Percentiles rank a stretch among this genome's conserved stretches.
Evolutionary conservation across 2,113 vertebrate species (phyloP).

Genomic region (Vulpes lagopus): DNA sequence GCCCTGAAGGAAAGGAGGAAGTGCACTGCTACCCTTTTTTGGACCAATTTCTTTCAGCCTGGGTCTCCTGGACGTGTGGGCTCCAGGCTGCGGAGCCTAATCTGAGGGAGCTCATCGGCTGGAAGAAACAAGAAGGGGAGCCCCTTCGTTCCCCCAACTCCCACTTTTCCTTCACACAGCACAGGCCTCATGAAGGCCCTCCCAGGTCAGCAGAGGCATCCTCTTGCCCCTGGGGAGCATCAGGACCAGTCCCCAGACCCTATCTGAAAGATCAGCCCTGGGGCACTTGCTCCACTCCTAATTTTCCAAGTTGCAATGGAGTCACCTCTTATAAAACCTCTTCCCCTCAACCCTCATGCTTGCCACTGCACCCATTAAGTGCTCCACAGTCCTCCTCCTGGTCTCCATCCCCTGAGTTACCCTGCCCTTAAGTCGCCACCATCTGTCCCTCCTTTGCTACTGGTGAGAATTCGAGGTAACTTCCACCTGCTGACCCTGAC

Average conservation of each 20-base stretch:
- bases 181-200: not conserved
- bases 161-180: not conserved
- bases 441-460: not conserved
- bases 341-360: not conserved
- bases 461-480: not conserved
- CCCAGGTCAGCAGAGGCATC: not conserved
- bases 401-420: not conserved
- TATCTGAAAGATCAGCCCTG: not conserved
- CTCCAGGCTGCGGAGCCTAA: not conserved
- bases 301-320: not conserved
- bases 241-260: not conserved
- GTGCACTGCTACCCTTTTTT: not conserved
- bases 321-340: not conserved
- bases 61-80: not conserved
- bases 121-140: not conserved
- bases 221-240: no score
- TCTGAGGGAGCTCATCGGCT: accelerated
- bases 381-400: not conserved
- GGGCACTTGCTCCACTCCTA: not conserved
- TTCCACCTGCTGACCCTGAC: not conserved
- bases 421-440: not conserved
- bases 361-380: not conserved
- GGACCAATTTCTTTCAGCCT: slow-evolving; percentile 6
- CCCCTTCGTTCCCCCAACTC: not conserved
- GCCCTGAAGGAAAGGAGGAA: not conserved